Conservation (phyloP, 2,888 invertebrate genomes). For the Alloplasta piceator region DNA sequence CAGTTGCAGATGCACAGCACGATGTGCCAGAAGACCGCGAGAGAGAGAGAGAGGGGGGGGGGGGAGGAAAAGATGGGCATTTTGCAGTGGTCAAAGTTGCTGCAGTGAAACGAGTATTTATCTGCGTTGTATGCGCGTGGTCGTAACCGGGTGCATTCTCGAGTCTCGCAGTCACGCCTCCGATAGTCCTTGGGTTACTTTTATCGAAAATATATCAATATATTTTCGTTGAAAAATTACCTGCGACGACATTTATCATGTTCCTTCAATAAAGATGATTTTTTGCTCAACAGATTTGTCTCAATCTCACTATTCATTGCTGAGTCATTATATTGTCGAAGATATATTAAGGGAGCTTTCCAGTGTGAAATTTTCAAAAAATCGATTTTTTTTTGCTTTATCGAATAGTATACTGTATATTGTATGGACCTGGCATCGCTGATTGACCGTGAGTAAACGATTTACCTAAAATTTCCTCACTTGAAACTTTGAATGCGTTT, state of each 20-base stretch:
- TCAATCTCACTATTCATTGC: no score
- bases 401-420: no score
- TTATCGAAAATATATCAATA: conserved; percentile 2
- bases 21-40: background rate
- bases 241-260: background rate
- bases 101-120: background rate
- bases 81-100: conserved; percentile 50
- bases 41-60: background rate
- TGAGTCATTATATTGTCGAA: no score
- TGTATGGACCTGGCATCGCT: no score
- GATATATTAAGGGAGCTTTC: no score
- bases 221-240: conserved; percentile 31
- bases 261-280: background rate
- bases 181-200: conserved; percentile 63
- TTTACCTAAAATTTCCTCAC: no score
- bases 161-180: conserved; percentile 60
- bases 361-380: no score
- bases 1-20: conserved; percentile 45
- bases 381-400: no score
- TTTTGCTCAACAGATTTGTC: background rate
- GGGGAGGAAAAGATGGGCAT: conserved; percentile 42
- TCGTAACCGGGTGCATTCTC: conserved; percentile 61
- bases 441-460: no score
- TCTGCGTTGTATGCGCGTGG: conserved; percentile 47
- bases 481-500: no score